These are phyloP conservation scores for Catharus bicknelli DNA, from an alignment of 2,113 vertebrate species.

Conservation along the genomic window DNA sequence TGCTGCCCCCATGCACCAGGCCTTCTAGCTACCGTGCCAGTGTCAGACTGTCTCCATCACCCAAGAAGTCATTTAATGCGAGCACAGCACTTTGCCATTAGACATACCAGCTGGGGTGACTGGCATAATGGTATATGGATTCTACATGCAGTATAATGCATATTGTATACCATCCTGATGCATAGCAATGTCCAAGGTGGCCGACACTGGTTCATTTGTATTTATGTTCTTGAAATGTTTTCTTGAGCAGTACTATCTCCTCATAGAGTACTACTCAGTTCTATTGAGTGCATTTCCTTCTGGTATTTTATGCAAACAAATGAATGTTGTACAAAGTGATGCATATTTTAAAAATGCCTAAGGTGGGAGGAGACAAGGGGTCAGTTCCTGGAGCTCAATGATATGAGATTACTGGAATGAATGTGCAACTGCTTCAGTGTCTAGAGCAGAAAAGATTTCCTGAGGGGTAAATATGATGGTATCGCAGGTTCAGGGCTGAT, in stretches of 20 bases:
- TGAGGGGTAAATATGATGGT: background rate
- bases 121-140: background rate
- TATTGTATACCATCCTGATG: background rate
- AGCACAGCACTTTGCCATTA: background rate
- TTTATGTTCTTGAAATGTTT: background rate
- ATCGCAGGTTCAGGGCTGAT: background rate
- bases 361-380: background rate
- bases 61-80: background rate
- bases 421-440: background rate
- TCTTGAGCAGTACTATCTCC: background rate
- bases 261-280: background rate
- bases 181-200: background rate
- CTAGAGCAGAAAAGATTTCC: background rate
- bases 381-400: background rate
- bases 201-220: fast-evolving
- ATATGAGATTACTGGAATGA: background rate
- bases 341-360: background rate
- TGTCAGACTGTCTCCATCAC: background rate
- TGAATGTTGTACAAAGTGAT: background rate
- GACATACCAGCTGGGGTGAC: background rate
- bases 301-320: background rate
- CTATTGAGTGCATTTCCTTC: background rate
- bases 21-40: background rate
- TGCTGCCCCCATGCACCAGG: background rate
- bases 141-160: background rate